Evolutionary conservation across 1,140 invertebrate genomes (phyloP).

Genomic region (Mesaphorura yosii): DNA sequence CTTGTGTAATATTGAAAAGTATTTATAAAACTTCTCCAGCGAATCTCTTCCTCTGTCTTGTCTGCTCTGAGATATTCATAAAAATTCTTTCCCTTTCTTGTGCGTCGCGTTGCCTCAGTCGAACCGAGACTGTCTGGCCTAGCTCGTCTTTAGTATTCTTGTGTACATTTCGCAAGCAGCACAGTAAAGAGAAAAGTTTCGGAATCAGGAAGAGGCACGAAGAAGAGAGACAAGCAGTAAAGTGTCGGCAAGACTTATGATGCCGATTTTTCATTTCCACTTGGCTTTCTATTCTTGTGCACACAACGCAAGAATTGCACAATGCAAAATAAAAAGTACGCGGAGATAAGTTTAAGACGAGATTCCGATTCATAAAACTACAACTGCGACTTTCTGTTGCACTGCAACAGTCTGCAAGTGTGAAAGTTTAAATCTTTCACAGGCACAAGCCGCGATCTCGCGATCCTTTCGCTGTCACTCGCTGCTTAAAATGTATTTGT

Average conservation of each 20-base stretch:
- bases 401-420: neutral
- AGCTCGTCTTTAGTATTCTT: neutral
- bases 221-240: neutral
- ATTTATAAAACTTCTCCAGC: too few relatives aligned
- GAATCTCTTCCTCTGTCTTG: too few relatives aligned
- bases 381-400: neutral
- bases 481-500: too few relatives aligned
- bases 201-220: neutral
- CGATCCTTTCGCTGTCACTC: neutral
- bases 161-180: neutral
- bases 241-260: slow-evolving; percentile 20
- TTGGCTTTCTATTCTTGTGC: neutral
- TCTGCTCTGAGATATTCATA: too few relatives aligned
- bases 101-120: too few relatives aligned
- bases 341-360: too few relatives aligned
- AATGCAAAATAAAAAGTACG: neutral
- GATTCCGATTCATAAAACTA: too few relatives aligned
- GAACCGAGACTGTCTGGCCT: too few relatives aligned
- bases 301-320: neutral
- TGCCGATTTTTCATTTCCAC: slow-evolving; percentile 15
- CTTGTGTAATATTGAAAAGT: too few relatives aligned
- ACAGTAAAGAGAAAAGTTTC: too few relatives aligned
- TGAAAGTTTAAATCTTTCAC: too few relatives aligned
- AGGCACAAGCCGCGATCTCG: neutral
- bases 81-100: too few relatives aligned